phyloP scores from a whole-genome alignment of 1,140 invertebrate genomes.

The Drosophila oshimai region DNA sequence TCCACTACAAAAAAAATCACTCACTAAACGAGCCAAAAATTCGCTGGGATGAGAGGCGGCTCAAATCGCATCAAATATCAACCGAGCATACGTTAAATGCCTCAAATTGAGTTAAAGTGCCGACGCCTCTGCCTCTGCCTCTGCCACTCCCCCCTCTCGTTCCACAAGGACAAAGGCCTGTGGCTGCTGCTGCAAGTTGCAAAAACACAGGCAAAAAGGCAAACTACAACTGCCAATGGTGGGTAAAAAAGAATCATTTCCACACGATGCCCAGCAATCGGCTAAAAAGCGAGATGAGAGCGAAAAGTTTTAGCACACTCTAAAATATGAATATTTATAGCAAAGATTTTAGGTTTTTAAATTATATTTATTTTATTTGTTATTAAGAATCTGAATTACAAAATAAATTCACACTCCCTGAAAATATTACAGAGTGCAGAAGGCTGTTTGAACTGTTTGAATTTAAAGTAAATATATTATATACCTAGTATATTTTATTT shows the following conservation, averaged over 20 bases:
- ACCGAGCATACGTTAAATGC: slow-evolving; percentile 82
- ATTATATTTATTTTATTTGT: no score
- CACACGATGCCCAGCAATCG: slow-evolving; percentile 4
- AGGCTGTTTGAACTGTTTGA: no score
- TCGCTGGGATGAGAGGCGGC: background rate
- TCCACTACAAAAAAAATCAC: background rate
- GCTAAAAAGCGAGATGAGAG: background rate
- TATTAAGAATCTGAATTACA: no score
- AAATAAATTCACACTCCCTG: no score
- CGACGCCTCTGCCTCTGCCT: slow-evolving; percentile 52
- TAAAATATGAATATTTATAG: no score
- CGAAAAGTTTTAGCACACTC: background rate
- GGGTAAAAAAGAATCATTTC: slow-evolving; percentile 28
- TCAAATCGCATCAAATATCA: slow-evolving; percentile 82
- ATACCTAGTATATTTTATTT: no score
- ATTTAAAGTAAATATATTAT: no score
- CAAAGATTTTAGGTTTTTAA: no score
- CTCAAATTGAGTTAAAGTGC: slow-evolving; percentile 82
- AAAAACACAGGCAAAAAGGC: slow-evolving; percentile 5
- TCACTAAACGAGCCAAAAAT: slow-evolving; percentile 16
- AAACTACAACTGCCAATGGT: slow-evolving; percentile 29
- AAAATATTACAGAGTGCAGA: no score
- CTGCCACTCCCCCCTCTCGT: no score
- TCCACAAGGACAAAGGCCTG: slow-evolving; percentile 62
- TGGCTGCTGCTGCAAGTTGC: slow-evolving; percentile 53